Evolutionary conservation across 2,888 invertebrate species (phyloP).

Genomic region (Hydrotaea diabolus): DNA sequence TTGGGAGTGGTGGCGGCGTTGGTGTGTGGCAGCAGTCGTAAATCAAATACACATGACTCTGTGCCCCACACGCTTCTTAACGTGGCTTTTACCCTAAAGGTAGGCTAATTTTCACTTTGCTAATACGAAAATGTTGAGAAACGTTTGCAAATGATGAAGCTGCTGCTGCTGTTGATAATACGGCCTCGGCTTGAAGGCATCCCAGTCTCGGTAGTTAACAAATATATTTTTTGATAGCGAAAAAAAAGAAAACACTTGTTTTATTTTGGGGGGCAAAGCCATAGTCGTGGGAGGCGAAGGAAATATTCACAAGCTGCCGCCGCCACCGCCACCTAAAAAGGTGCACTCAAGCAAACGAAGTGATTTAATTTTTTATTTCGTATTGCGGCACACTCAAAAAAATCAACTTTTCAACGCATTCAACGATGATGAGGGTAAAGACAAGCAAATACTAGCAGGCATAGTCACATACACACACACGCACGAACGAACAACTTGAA

Average conservation of each 20-base stretch:
- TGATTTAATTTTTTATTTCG: slow-evolving; percentile 68
- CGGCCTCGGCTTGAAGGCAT: not conserved
- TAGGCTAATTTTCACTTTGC: slow-evolving; percentile 72
- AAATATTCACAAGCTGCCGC: slow-evolving; percentile 23
- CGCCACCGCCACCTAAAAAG: slow-evolving; percentile 68
- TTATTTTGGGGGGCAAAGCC: slow-evolving; percentile 68
- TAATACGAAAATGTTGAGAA: slow-evolving; percentile 49
- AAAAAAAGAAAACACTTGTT: slow-evolving; percentile 14
- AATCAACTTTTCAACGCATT: slow-evolving; percentile 31
- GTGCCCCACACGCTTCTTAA: slow-evolving; percentile 18
- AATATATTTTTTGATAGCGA: slow-evolving; percentile 42
- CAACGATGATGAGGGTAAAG: slow-evolving; percentile 28
- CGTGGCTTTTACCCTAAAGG: slow-evolving; percentile 56
- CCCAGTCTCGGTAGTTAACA: slow-evolving; percentile 59
- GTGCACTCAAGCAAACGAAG: slow-evolving; percentile 74
- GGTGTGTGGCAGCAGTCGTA: slow-evolving; percentile 43
- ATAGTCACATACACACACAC: not conserved
- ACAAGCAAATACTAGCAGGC: slow-evolving; percentile 15
- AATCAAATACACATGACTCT: slow-evolving; percentile 56
- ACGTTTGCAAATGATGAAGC: slow-evolving; percentile 16
- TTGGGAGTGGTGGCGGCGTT: not conserved
- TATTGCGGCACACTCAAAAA: slow-evolving; percentile 35
- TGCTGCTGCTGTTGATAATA: not conserved
- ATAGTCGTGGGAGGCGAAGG: not conserved
- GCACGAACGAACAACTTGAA: not conserved